phyloP scores from a whole-genome alignment of 2,888 invertebrate genomes.

The Chromoteleia sp. region DNA sequence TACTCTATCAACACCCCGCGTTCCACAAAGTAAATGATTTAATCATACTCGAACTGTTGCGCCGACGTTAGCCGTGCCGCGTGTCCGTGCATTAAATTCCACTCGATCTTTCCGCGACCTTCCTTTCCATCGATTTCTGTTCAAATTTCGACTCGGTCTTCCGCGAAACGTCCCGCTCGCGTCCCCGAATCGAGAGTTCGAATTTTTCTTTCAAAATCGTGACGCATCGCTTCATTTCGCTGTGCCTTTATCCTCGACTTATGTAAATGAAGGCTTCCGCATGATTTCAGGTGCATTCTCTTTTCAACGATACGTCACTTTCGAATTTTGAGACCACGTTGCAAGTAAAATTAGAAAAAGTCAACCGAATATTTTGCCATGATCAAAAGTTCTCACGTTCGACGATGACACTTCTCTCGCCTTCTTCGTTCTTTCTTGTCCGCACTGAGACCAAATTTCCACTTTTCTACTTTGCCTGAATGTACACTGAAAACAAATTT shows the following conservation, averaged over 20 bases:
- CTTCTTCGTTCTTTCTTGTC: constrained; percentile 21
- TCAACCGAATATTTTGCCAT: neutral
- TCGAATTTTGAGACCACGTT: constrained; percentile 12
- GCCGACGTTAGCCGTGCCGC: no score
- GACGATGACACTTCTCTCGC: constrained; percentile 17
- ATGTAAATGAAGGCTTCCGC: neutral
- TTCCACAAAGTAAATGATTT: constrained; percentile 64
- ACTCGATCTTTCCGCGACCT: neutral
- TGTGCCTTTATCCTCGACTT: no score
- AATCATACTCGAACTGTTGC: constrained; percentile 59
- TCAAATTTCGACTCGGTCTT: no score
- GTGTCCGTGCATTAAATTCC: constrained; percentile 7
- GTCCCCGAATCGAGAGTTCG: no score
- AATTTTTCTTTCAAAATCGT: constrained; percentile 12
- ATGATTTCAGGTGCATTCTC: constrained; percentile 22
- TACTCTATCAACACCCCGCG: constrained; percentile 68
- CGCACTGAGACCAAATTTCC: constrained; percentile 11
- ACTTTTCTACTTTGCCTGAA: neutral
- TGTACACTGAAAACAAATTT: no score
- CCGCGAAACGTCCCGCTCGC: no score
- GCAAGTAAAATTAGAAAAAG: constrained; percentile 34
- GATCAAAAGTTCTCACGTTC: constrained; percentile 25
- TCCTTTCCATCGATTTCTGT: no score
- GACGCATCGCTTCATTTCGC: no score
- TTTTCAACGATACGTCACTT: constrained; percentile 21